Evolutionary conservation across 2,113 vertebrate genomes (phyloP).

Genomic region (Jaculus jaculus): DNA sequence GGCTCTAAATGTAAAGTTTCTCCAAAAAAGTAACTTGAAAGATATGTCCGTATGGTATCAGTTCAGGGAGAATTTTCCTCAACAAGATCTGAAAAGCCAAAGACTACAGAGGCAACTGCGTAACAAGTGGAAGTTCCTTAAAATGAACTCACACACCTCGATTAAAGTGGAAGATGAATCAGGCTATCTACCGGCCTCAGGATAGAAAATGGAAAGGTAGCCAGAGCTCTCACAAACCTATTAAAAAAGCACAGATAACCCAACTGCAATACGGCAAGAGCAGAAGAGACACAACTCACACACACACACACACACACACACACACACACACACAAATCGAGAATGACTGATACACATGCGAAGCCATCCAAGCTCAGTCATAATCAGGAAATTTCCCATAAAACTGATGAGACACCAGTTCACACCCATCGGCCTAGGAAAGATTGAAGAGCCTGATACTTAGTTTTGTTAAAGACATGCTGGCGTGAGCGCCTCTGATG

Average conservation of each 20-base stretch:
- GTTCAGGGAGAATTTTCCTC: background rate
- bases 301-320: no score
- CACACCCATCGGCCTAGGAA: background rate
- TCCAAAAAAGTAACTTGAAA: background rate
- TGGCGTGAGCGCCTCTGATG: accelerated
- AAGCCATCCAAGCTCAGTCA: background rate
- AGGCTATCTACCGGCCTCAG: background rate
- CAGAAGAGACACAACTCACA: background rate
- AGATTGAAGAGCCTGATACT: background rate
- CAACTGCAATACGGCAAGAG: background rate
- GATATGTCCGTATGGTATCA: background rate
- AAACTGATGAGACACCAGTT: background rate
- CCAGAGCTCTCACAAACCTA: background rate
- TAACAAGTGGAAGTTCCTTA: background rate
- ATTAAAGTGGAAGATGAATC: background rate
- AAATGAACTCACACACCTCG: background rate
- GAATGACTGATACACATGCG: background rate
- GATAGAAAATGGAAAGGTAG: background rate
- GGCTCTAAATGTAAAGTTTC: background rate
- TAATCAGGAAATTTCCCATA: background rate
- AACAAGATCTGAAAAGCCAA: background rate
- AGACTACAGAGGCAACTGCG: background rate
- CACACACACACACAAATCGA: background rate
- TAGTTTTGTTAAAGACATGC: background rate
- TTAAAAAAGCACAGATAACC: background rate